Base-by-base conservation (phyloP, 1,140 invertebrate genomes). In the Heliconius himera region DNA sequence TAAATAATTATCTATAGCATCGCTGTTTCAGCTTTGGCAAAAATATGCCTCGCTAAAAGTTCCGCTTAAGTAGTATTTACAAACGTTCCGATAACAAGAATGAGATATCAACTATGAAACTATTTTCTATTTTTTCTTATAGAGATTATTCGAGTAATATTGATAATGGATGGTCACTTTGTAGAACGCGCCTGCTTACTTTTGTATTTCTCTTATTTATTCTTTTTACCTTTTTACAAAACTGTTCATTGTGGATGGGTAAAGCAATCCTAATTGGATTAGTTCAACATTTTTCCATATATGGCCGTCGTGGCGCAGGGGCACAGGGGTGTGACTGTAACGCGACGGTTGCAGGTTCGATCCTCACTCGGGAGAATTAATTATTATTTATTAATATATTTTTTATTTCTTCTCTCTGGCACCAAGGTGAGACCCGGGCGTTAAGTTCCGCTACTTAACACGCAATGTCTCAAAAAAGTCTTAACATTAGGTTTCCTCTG, bases 151-250 rank as follows among this genome's bases (percentile, higher is more conserved):
- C 46, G 26, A 73, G 49, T 78, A 78, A 78, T 77, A 71, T 77
- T 71, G 76, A 51, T 71, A 77, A 77, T 77, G 76, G 76, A 77
- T 71, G 20, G 29, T 54, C 46, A 71, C 38, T 77, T 77, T 71
- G 70, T 38, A 70, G 13, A 73, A 46, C 16, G 16, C 9, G 49
- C 49, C 6, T 73, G 26, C 13, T 73, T 18, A 26, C 33, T 5
- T 70, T 16, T 51, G 49, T 54, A 54, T 74, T 74, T 54, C 9
- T 29, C 4, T 66, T 29, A 66, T 66, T 29, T 66, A 66, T 66
- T 29, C 60, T 29, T 66, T 66, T 3, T 66, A 26, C 26, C 26
- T 26, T 5, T n/a, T 29, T 66, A 16, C 1, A 13, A 16, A 66
- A 66, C 20, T 9, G n/a, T 6, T 56, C n/a, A 22, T 66, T n/a